Percentiles rank a stretch among this genome's conserved stretches.
Evolutionary conservation across 2,113 vertebrate species (phyloP).

Genomic region (Sinocyclocheilus anshuiensis): DNA sequence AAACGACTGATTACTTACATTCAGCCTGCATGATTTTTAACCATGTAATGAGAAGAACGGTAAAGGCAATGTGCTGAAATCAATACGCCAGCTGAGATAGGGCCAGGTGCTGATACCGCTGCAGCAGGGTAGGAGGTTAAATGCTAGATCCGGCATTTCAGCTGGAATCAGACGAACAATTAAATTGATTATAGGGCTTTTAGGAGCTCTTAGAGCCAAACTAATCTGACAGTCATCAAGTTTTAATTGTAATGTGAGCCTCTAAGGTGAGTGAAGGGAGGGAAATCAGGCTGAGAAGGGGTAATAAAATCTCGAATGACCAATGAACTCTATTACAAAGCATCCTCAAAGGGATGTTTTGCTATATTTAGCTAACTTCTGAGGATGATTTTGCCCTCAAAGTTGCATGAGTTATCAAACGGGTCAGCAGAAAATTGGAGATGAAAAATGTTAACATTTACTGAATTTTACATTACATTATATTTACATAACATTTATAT

Average conservation of each 20-base stretch:
- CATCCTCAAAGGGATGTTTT: background rate
- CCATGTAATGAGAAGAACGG: conserved; percentile 12
- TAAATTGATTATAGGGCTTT: conserved; percentile 48
- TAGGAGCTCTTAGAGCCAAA: conserved; percentile 40
- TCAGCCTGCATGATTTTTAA: conserved; percentile 42
- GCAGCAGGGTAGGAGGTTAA: no score
- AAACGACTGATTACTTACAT: conserved; percentile 33
- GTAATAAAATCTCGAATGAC: background rate
- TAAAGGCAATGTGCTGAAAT: conserved; percentile 41
- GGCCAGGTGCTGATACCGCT: no score
- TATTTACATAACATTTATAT: background rate
- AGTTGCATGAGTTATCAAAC: background rate
- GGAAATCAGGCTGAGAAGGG: conserved; percentile 37
- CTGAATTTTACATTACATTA: background rate
- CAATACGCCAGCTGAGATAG: conserved; percentile 18
- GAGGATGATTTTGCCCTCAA: background rate
- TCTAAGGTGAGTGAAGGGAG: conserved; percentile 9
- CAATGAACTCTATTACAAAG: background rate
- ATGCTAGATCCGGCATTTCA: conserved; percentile 1
- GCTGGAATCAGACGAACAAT: conserved; percentile 42
- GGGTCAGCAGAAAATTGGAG: background rate
- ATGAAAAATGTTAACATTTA: background rate
- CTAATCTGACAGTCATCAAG: conserved; percentile 39
- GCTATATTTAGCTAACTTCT: background rate
- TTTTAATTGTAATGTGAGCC: conserved; percentile 50